Base-by-base conservation (phyloP, 2,113 vertebrate species). In the Sigmodon hispidus region DNA sequence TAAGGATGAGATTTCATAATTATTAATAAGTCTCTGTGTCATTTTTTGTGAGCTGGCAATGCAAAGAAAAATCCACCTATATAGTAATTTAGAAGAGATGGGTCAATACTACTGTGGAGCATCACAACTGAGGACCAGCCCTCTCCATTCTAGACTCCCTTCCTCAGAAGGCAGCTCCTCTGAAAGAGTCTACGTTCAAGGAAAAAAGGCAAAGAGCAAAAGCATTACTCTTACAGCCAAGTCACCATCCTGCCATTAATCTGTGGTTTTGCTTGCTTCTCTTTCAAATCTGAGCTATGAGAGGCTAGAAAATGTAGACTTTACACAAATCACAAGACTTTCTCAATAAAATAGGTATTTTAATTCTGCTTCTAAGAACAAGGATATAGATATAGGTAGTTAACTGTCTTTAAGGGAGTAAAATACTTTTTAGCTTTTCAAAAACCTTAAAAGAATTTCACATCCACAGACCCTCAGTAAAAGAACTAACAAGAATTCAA, bases 401-500 rank as follows among this genome's bases (percentile, higher is more conserved):
- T 17, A 80, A 55, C 26, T 36, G 43, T 70, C 57, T 34, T 87
- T 79, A 59, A 59, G 65, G 69, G 12, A 52, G 45, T 67, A 93
- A 93, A 93, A 89, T 72, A 93, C 11, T 43, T 65, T 84, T 87
- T 48, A 59, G 45, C 77, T 79, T 52, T 40, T 48, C 69, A 73
- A 93, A 83, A 87, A 83, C 26, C 52, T 29, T 31, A 34, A 93
- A 40, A 69, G 48, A 80, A 73, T 70, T 92, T 57, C 43, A 83
- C n/a, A 63, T 24, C 36, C 8, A 79, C 40, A 90, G 61, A 61
- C 69, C 67, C 31, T 83, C 84, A 61, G 61, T 79, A 79, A 94
- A 87, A 75, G 67, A 48, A 31, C 21, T 31, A 79, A 43, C 45
- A 87, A 87, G 84, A 87, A 36, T 24, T 0, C 26, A 48, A 65